Evolutionary conservation across 2,113 vertebrate species (phyloP).

Genomic region (Dinomys branickii): DNA sequence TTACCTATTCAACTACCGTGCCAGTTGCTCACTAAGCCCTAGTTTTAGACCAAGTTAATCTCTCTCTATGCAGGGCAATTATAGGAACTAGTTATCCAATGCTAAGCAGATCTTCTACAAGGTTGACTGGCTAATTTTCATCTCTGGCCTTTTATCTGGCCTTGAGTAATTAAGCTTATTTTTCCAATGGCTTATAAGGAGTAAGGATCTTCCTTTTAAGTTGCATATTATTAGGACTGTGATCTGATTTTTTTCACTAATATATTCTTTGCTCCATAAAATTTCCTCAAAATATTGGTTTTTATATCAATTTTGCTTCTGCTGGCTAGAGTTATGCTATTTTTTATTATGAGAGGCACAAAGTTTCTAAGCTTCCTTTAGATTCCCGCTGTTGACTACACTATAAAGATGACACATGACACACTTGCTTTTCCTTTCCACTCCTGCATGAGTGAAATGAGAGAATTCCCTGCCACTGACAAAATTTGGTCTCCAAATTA

Average conservation of each 20-base stretch:
- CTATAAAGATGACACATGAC: not conserved
- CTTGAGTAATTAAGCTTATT: not conserved
- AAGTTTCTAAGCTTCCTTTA: not conserved
- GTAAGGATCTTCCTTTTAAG: not conserved
- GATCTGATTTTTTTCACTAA: not conserved
- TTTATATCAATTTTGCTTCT: constrained; percentile 20
- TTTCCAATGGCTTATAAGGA: not conserved
- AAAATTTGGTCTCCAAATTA: not conserved
- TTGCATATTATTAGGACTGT: not conserved
- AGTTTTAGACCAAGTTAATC: not conserved
- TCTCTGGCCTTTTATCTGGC: not conserved
- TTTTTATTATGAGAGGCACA: not conserved
- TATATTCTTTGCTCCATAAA: not conserved
- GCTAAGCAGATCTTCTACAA: not conserved
- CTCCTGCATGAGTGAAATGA: not conserved
- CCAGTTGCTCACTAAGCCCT: not conserved
- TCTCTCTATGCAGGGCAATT: not conserved
- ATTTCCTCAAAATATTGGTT: not conserved
- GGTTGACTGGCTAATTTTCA: not conserved
- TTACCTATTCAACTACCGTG: not conserved
- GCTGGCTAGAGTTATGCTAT: not conserved
- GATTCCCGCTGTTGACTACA: not conserved
- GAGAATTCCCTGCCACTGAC: not conserved
- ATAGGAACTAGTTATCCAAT: not conserved
- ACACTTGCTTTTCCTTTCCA: not conserved